Evolutionary conservation across 53 echinoderm and acorn worm genomes (phyloP).

Genomic region (Echinarachnius parma): DNA sequence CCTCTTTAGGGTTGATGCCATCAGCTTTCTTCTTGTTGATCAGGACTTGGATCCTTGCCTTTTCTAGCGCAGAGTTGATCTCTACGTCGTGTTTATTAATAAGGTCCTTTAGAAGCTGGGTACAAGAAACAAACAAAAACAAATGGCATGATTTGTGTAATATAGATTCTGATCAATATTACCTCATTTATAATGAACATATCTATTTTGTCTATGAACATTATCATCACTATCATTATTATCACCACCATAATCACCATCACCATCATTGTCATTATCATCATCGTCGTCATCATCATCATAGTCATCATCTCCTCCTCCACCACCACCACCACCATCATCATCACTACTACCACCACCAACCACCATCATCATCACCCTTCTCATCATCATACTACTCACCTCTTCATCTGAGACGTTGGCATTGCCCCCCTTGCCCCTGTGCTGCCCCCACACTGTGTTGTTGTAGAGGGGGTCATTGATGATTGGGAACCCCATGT

Average conservation of each 20-base stretch:
- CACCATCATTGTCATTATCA: background rate
- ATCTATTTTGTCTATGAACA: too few relatives aligned
- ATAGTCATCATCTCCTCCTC: too few relatives aligned
- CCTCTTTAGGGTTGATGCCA: too few relatives aligned
- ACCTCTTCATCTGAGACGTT: slow-evolving; percentile 63
- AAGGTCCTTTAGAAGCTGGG: slow-evolving; percentile 62
- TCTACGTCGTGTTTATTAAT: slow-evolving; percentile 71
- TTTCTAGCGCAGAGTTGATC: slow-evolving; percentile 21
- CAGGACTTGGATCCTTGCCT: slow-evolving; percentile 11
- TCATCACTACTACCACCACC: background rate
- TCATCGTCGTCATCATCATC: background rate
- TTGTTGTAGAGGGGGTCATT: slow-evolving; percentile 95
- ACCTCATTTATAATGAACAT: too few relatives aligned
- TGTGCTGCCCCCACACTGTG: slow-evolving; percentile 69
- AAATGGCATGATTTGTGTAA: too few relatives aligned
- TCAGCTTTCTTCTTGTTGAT: slow-evolving; percentile 10
- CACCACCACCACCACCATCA: slow-evolving; percentile 8
- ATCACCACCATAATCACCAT: too few relatives aligned
- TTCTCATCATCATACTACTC: background rate
- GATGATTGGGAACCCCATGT: slow-evolving; percentile 83
- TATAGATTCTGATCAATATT: too few relatives aligned
- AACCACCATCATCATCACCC: background rate
- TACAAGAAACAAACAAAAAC: too few relatives aligned
- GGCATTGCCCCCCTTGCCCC: slow-evolving; percentile 62
- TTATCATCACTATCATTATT: too few relatives aligned